phyloP scores from a whole-genome alignment of 2,797 vertebrate species.

The Apogon talboti region DNA sequence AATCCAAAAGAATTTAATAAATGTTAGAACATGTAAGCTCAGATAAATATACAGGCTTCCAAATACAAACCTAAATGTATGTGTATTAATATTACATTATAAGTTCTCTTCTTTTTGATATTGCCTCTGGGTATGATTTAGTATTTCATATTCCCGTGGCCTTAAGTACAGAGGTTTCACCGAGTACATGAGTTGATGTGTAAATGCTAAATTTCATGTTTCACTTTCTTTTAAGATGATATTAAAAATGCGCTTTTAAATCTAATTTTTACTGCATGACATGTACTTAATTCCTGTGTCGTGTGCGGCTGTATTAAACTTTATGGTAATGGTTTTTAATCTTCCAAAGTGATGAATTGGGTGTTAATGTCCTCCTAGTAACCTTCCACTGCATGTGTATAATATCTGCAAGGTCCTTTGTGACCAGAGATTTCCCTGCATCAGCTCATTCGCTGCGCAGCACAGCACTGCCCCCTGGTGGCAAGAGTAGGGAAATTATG shows the following conservation, averaged over 20 bases:
- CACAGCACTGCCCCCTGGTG: constrained; percentile 66
- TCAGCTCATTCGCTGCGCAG: constrained; percentile 12
- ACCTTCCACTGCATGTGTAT: constrained; percentile 54
- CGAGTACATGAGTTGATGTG: background rate
- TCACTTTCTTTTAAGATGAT: background rate
- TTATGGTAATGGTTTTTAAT: constrained; percentile 34
- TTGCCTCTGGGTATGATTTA: background rate
- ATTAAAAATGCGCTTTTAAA: constrained; percentile 7
- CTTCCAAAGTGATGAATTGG: constrained; percentile 44
- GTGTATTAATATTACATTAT: background rate
- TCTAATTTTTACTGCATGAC: constrained; percentile 1
- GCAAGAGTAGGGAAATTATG: background rate
- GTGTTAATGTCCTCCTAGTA: constrained; percentile 59
- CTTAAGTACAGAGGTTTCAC: background rate
- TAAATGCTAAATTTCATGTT: constrained; percentile 7
- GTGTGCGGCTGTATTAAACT: constrained; percentile 12
- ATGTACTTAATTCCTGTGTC: background rate
- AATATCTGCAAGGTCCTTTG: constrained; percentile 36
- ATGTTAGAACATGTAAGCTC: background rate
- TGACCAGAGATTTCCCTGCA: constrained; percentile 21
- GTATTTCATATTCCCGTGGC: background rate
- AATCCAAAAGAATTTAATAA: background rate
- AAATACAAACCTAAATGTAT: constrained; percentile 5
- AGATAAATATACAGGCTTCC: background rate
- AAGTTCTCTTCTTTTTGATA: background rate